Percentiles rank a stretch among this genome's conserved stretches.
phyloP scores from a whole-genome alignment of 2,797 vertebrate genomes.

The Sebastes minor region DNA sequence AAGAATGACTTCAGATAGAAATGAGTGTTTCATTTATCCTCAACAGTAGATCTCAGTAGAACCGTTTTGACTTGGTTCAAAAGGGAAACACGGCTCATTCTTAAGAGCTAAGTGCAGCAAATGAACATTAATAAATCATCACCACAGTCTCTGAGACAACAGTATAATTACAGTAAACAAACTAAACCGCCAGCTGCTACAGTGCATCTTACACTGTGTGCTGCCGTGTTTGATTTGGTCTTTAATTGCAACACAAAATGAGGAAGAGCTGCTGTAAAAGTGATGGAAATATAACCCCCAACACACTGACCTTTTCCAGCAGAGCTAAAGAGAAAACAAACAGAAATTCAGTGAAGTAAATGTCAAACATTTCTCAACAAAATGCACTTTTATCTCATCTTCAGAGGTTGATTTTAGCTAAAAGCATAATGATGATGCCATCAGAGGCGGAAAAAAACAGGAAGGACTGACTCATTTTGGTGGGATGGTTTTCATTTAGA shows the following conservation, averaged over 20 bases:
- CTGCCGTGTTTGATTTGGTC: not conserved
- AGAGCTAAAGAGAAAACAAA: not conserved
- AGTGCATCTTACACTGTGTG: not conserved
- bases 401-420: not conserved
- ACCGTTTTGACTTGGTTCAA: conserved; percentile 3
- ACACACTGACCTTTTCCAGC: not conserved
- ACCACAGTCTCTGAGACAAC: not conserved
- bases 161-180: conserved; percentile 17
- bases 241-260: not conserved
- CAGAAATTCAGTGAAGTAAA: not conserved
- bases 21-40: conserved; percentile 3
- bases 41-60: not conserved
- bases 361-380: not conserved
- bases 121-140: conserved; percentile 21
- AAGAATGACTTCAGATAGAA: not conserved
- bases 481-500: not conserved
- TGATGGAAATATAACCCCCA: not conserved
- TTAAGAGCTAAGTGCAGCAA: not conserved
- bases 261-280: not conserved
- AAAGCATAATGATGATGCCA: not conserved
- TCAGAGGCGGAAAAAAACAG: not conserved
- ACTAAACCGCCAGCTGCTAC: not conserved
- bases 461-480: not conserved
- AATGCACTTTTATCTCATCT: not conserved
- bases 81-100: not conserved